phyloP scores from a whole-genome alignment of 2,888 invertebrate species.

The Campoplex capitator region DNA sequence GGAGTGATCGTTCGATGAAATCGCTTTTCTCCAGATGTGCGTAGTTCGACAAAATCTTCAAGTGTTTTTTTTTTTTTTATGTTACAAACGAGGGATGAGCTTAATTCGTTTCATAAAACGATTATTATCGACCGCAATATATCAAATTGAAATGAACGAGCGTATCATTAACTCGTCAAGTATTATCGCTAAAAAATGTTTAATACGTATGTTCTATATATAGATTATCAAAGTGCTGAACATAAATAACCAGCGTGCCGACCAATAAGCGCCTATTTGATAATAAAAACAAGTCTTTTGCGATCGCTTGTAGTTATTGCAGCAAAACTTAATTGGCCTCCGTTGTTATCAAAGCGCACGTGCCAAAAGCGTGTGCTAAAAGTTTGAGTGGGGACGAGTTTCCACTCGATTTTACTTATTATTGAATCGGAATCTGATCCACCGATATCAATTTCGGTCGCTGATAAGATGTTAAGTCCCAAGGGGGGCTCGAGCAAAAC shows the following conservation, averaged over 20 bases:
- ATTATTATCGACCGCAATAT: slow-evolving; percentile 9
- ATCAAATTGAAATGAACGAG: slow-evolving; percentile 26
- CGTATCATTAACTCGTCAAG: background rate
- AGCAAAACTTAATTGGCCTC: slow-evolving; percentile 39
- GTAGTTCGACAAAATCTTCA: background rate
- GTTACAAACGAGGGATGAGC: slow-evolving; percentile 12
- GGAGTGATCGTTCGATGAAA: background rate
- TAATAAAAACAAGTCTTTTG: slow-evolving; percentile 27
- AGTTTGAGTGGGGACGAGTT: background rate
- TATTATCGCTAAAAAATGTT: background rate
- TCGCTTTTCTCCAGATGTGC: background rate
- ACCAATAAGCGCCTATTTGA: slow-evolving; percentile 6
- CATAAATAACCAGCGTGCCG: slow-evolving; percentile 9
- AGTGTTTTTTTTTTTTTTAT: too few species aligned
- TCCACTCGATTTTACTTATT: slow-evolving; percentile 4
- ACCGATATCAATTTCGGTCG: slow-evolving; percentile 24
- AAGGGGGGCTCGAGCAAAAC: slow-evolving; percentile 4
- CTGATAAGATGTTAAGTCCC: background rate
- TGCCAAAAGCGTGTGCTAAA: slow-evolving; percentile 47
- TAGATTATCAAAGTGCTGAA: background rate
- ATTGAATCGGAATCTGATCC: slow-evolving; percentile 27
- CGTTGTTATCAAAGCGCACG: slow-evolving; percentile 44
- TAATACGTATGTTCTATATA: background rate
- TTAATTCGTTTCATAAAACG: background rate
- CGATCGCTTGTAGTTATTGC: slow-evolving; percentile 7